phyloP scores from a whole-genome alignment of 2,888 invertebrate genomes.

The Nomada goodeniana region DNA sequence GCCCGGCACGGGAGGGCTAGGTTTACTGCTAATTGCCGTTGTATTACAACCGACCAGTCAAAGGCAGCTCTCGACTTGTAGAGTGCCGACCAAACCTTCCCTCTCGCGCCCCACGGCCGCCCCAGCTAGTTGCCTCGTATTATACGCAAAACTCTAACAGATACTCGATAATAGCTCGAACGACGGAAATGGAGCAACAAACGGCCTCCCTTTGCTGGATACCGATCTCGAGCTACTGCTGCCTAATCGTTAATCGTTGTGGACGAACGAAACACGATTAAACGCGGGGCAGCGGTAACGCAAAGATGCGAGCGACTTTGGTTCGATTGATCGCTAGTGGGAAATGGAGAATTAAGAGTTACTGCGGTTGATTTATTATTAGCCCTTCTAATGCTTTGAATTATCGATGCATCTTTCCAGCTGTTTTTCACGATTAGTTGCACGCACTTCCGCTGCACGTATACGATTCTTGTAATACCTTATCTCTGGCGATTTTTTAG shows the following conservation, averaged over 20 bases:
- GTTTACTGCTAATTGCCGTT: constrained; percentile 79
- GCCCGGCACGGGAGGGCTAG: constrained; percentile 65
- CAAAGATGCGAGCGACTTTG: too few relatives aligned
- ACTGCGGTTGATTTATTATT: too few relatives aligned
- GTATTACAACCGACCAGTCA: constrained; percentile 76
- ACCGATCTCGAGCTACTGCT: constrained; percentile 17
- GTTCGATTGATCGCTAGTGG: too few relatives aligned
- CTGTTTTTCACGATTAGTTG: too few relatives aligned
- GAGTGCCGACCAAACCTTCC: constrained; percentile 62
- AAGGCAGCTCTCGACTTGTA: constrained; percentile 70
- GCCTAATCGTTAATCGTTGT: background rate
- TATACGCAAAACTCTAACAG: constrained; percentile 68
- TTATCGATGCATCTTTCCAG: too few relatives aligned
- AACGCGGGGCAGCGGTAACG: too few relatives aligned
- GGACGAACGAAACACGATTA: background rate
- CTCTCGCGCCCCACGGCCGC: constrained; percentile 41
- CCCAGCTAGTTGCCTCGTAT: constrained; percentile 57
- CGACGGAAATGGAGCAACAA: constrained; percentile 38
- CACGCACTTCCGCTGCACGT: too few relatives aligned
- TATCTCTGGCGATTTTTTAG: too few relatives aligned
- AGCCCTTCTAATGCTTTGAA: too few relatives aligned
- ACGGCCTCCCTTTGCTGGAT: constrained; percentile 21
- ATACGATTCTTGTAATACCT: too few relatives aligned
- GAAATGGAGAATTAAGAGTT: too few relatives aligned
- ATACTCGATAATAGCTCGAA: constrained; percentile 42